These are phyloP conservation scores for Nymphalis io DNA, from an alignment of 1,140 invertebrate genomes.

Conservation along the genomic window DNA sequence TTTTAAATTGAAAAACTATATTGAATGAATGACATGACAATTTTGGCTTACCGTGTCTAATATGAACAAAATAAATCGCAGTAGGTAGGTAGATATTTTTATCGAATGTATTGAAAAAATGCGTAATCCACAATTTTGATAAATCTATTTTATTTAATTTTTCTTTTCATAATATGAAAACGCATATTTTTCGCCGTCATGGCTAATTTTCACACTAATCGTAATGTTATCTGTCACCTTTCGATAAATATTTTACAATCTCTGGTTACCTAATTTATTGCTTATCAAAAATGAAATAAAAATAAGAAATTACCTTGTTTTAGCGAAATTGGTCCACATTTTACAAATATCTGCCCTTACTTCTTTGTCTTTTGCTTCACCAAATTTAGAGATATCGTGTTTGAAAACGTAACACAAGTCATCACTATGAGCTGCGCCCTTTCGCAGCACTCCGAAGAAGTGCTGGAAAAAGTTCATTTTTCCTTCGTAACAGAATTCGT, in stretches of 20 bases:
- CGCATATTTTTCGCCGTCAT: too few relatives aligned
- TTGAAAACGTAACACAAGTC: conserved; percentile 76
- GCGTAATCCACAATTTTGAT: too few relatives aligned
- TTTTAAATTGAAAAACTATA: too few relatives aligned
- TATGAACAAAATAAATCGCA: too few relatives aligned
- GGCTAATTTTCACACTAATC: too few relatives aligned
- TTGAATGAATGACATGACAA: too few relatives aligned
- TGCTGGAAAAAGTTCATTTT: conserved; percentile 70
- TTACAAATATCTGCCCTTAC: conserved; percentile 72
- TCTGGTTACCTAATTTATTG: background rate
- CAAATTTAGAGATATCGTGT: conserved; percentile 51
- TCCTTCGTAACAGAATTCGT: conserved; percentile 73
- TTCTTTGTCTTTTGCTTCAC: conserved; percentile 59
- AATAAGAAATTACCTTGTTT: conserved; percentile 73
- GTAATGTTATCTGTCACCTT: too few relatives aligned
- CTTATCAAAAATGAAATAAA: background rate
- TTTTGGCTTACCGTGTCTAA: too few relatives aligned
- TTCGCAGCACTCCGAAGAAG: conserved; percentile 59
- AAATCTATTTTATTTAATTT: too few relatives aligned
- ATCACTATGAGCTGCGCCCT: conserved; percentile 77
- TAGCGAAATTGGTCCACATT: conserved; percentile 83
- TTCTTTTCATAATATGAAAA: too few relatives aligned
- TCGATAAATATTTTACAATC: background rate
- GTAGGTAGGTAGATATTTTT: too few relatives aligned
- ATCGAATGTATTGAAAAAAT: too few relatives aligned